Conservation (phyloP, 2,888 invertebrate genomes). For the Lochmaea capreae region DNA sequence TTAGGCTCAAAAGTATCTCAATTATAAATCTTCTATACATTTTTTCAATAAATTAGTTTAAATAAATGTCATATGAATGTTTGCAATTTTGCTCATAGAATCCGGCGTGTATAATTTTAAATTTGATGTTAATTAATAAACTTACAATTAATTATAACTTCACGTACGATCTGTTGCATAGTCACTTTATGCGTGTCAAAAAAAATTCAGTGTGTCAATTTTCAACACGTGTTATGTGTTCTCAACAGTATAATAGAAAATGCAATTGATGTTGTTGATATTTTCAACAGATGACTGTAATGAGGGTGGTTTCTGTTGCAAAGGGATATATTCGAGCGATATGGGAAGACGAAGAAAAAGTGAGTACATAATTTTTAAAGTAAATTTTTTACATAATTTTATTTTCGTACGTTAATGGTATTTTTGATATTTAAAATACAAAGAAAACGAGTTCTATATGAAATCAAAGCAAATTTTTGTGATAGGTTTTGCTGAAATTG, state of each 20-base stretch:
- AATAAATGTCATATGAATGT: too few relatives aligned
- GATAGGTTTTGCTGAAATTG: background rate
- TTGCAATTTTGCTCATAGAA: too few relatives aligned
- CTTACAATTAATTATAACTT: background rate
- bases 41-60: too few relatives aligned
- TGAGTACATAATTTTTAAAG: background rate
- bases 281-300: background rate
- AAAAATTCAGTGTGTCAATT: background rate
- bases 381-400: too few relatives aligned
- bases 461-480: too few relatives aligned
- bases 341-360: constrained; percentile 1
- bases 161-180: background rate
- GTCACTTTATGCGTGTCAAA: background rate
- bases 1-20: too few relatives aligned
- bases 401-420: too few relatives aligned
- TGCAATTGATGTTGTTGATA: constrained; percentile 11
- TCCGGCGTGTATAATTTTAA: background rate
- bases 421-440: too few relatives aligned
- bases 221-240: constrained; percentile 1
- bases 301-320: background rate
- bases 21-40: too few relatives aligned
- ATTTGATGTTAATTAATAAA: too few relatives aligned
- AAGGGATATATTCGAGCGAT: background rate
- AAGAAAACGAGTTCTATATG: too few relatives aligned
- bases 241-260: background rate